Conservation (phyloP, 2,888 invertebrate species). For the Pollenia angustigena region DNA sequence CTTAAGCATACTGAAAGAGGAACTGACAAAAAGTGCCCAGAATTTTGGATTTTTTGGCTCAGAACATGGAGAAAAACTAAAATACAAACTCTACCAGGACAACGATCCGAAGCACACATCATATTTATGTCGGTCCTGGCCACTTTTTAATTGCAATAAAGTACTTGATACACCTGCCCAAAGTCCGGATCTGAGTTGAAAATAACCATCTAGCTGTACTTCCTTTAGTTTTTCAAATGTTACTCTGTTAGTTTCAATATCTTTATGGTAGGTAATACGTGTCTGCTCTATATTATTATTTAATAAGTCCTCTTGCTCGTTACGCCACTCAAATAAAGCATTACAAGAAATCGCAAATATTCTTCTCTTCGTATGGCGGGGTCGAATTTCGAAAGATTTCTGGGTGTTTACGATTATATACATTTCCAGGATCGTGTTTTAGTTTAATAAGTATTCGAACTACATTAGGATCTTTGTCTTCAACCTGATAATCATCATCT, state of each 20-base stretch:
- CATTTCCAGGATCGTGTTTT: not conserved
- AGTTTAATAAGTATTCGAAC: not conserved
- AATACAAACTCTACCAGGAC: not conserved
- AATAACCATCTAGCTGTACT: conserved; percentile 7
- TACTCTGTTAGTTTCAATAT: not conserved
- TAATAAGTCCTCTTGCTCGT: not conserved
- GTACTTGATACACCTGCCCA: not conserved
- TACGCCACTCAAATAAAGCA: conserved; percentile 18
- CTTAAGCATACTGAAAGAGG: too few relatives aligned
- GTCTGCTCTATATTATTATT: not conserved
- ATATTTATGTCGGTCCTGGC: not conserved
- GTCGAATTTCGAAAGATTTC: not conserved
- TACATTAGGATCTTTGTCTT: not conserved
- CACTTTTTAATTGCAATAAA: not conserved
- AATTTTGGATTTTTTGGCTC: not conserved
- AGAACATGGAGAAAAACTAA: not conserved
- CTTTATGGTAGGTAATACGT: not conserved
- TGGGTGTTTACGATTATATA: not conserved
- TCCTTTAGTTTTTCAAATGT: conserved; percentile 15
- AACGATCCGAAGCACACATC: too few relatives aligned
- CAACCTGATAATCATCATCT: conserved; percentile 1
- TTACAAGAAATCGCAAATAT: not conserved
- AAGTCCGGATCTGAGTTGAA: not conserved
- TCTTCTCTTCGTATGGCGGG: not conserved
- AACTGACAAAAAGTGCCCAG: not conserved